A percentile compares a stretch with the other conserved stretches of the same genome.
Conservation (phyloP, 2,797 vertebrate genomes). For the Mus spretus region DNA sequence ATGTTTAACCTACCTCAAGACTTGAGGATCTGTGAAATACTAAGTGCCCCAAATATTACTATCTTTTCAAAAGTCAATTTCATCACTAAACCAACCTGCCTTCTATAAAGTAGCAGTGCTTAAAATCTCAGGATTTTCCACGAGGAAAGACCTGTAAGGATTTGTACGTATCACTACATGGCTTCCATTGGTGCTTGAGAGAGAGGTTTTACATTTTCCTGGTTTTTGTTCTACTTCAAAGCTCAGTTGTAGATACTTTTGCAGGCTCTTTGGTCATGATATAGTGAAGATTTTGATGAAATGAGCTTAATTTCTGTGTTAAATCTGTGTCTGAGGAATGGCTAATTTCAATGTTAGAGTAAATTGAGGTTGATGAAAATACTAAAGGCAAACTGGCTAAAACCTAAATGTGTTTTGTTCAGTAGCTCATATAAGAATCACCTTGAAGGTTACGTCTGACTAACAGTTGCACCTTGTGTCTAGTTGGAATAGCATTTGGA, state of each 20-base stretch:
- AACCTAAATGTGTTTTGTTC: slow-evolving; percentile 17
- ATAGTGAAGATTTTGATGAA: slow-evolving; percentile 66
- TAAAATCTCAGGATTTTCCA: slow-evolving; percentile 81
- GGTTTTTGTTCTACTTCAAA: slow-evolving; percentile 64
- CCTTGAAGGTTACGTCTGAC: slow-evolving; percentile 6
- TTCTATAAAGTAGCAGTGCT: slow-evolving; percentile 79
- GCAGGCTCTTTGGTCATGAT: slow-evolving; percentile 31
- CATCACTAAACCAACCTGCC: slow-evolving; percentile 80
- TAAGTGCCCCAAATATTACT: slow-evolving; percentile 78
- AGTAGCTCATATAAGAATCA: slow-evolving; percentile 23
- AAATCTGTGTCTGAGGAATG: slow-evolving; percentile 51
- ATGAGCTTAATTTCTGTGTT: slow-evolving; percentile 61
- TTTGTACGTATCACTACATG: slow-evolving; percentile 36
- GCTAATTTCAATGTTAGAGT: slow-evolving; percentile 33
- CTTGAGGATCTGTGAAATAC: slow-evolving; percentile 83
- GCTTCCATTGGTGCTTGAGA: slow-evolving; percentile 76
- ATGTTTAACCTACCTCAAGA: slow-evolving; percentile 83
- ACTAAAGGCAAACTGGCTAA: slow-evolving; percentile 45
- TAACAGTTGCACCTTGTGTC: neutral
- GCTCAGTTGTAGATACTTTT: slow-evolving; percentile 46
- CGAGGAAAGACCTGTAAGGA: slow-evolving; percentile 65
- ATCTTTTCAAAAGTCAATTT: slow-evolving; percentile 75
- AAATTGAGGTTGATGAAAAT: slow-evolving; percentile 56
- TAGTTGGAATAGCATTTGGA: slow-evolving; percentile 44
- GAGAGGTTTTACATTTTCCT: slow-evolving; percentile 63